Base-by-base conservation (phyloP, 2,888 invertebrate species). In the Crocallis elinguaria region DNA sequence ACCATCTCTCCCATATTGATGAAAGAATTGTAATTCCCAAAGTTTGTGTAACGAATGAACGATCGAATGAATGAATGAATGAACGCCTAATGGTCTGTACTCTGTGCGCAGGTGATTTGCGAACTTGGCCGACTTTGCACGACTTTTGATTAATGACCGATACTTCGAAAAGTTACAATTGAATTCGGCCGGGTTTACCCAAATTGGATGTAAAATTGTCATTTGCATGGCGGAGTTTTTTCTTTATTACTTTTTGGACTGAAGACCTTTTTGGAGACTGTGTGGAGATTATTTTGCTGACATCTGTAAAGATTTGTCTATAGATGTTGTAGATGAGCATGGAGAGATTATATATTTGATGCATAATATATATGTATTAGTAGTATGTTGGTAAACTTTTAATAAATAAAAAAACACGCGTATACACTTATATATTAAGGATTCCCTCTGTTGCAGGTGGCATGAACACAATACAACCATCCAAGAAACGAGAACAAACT, bases 91-190 rank as follows among this genome's bases (percentile, higher is more conserved):
- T 71, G 67, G 64, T 60, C 51, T 58, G 43, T 13, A 9, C 32
- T 60, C 51, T 58, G 43, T 13, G 12, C 32, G 43, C 62, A 65
- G 67, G 64, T 69, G 71, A 66, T 70, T 75, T 61, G 49, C 41
- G 49, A 73, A 69, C 57, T 72, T 66, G 45, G 37, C 21, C 44
- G 30, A 44, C 38, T 53, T 33, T 9, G 33, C 29, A 5, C 53
- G 42, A 62, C 53, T 57, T 61, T 52, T 67, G 66, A 68, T 62
- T 71, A 69, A 73, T 66, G 67, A 68, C 60, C 46, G 48, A 51
- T 49, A 51, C 59, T 58, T 46, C 3, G 14, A 16, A 11, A 56
- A 62, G 45, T 45, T 54, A 48, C 49, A 44, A 55, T 62, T 62
- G 55, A 56, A 62, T 58, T 51, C 32, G 42, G 9, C 11, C 39